Percentiles rank a stretch among this genome's conserved stretches.
phyloP scores from a whole-genome alignment of 2,113 vertebrate species.

The Oophaga pumilio region DNA sequence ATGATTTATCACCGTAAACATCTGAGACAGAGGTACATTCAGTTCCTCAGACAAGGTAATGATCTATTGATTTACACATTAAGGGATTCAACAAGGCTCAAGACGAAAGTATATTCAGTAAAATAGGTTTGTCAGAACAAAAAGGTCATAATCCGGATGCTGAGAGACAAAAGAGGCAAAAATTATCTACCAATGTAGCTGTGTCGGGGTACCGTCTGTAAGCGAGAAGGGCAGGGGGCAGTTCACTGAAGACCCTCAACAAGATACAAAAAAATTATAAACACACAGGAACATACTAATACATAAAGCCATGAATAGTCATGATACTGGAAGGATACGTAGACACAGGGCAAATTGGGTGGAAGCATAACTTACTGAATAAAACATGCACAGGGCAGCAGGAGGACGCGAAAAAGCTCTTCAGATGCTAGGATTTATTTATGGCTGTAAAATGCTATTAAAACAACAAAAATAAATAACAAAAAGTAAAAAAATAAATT shows the following conservation, averaged over 20 bases:
- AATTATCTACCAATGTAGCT: constrained; percentile 6
- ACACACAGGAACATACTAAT: neutral
- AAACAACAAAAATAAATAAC: no score
- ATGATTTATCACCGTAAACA: constrained; percentile 44
- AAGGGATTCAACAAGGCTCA: constrained; percentile 43
- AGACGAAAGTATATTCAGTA: constrained; percentile 34
- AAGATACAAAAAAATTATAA: neutral
- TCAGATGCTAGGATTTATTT: no score
- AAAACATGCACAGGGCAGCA: neutral
- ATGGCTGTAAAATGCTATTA: no score
- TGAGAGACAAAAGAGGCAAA: constrained; percentile 3
- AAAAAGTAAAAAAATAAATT: no score
- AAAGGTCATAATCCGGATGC: constrained; percentile 40
- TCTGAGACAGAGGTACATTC: constrained; percentile 39
- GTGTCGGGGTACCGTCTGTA: neutral
- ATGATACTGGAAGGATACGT: neutral
- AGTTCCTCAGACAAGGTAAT: constrained; percentile 41
- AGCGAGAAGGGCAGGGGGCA: neutral
- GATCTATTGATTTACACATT: constrained; percentile 50
- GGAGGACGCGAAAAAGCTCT: neutral
- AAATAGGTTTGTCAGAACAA: constrained; percentile 35
- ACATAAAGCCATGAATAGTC: neutral
- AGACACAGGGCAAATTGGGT: neutral
- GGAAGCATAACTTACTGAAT: neutral
- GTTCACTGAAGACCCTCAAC: neutral